Percentiles rank a stretch among this genome's conserved stretches.
Conservation (phyloP, 2,888 invertebrate species). For the Oithona nana region DNA sequence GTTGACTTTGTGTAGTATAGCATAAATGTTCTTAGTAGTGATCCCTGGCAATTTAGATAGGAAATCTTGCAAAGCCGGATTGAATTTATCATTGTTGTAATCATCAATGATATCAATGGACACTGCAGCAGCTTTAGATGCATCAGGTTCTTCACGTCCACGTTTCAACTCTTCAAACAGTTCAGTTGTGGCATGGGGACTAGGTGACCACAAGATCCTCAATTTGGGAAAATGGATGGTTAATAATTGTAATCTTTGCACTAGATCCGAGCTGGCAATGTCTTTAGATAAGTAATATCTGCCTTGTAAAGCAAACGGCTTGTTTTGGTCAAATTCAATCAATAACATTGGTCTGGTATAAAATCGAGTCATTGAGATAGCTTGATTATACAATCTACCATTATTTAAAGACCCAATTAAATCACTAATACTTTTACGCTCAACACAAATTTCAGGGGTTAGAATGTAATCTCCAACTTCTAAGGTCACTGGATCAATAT, state of each 20-base stretch:
- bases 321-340: conserved; percentile 89
- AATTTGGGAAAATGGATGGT: conserved; percentile 4
- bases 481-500: conserved; percentile 72
- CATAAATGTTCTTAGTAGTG: conserved; percentile 59
- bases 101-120: conserved; percentile 31
- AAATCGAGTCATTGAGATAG: conserved; percentile 74
- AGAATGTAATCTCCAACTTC: conserved; percentile 91
- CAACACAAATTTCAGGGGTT: conserved; percentile 87
- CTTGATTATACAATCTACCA: conserved; percentile 86
- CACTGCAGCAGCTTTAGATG: conserved; percentile 47
- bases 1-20: conserved; percentile 50
- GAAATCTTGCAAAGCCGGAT: conserved; percentile 41
- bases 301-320: conserved; percentile 67
- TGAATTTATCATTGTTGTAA: conserved; percentile 41
- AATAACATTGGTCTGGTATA: conserved; percentile 72
- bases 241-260: conserved; percentile 51
- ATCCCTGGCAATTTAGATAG: conserved; percentile 30
- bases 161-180: conserved; percentile 86
- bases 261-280: conserved; percentile 55
- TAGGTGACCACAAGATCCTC: conserved; percentile 68
- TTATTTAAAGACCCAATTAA: conserved; percentile 62
- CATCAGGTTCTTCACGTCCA: conserved; percentile 60
- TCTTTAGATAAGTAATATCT: conserved; percentile 53
- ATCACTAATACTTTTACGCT: conserved; percentile 45
- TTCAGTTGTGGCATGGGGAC: conserved; percentile 86